phyloP scores from a whole-genome alignment of 2,888 invertebrate species.

The Epistrophe eligans region DNA sequence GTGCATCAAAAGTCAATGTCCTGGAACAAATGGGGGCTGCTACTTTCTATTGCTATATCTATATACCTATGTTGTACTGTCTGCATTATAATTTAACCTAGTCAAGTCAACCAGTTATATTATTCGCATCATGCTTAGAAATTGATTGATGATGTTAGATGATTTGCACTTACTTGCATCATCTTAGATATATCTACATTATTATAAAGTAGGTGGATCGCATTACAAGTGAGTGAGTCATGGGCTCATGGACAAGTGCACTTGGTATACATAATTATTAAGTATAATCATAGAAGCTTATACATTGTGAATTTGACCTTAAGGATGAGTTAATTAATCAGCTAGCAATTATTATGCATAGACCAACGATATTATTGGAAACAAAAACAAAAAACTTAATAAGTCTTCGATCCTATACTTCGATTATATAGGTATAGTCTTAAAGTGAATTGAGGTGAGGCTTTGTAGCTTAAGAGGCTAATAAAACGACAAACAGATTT shows the following conservation, averaged over 20 bases:
- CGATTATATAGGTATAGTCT: too few relatives aligned
- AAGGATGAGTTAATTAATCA: conserved; percentile 7
- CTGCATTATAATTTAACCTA: conserved; percentile 13
- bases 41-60: background rate
- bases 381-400: background rate
- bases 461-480: too few relatives aligned
- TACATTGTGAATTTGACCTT: conserved; percentile 14
- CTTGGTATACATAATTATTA: background rate
- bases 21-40: conserved; percentile 17
- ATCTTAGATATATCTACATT: background rate
- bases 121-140: conserved; percentile 3
- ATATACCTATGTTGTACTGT: background rate
- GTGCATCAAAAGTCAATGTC: conserved; percentile 32
- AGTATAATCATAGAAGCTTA: background rate
- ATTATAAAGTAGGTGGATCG: background rate
- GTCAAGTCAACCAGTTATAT: background rate
- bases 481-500: too few relatives aligned
- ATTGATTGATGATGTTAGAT: conserved; percentile 18
- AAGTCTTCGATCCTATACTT: background rate
- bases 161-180: conserved; percentile 11
- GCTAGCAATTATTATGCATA: background rate
- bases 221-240: conserved; percentile 5
- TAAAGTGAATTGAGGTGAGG: too few relatives aligned
- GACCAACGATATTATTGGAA: background rate
- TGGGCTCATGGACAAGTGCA: conserved; percentile 7